phyloP scores from a whole-genome alignment of 2,888 invertebrate genomes.

The Seira musarum region DNA sequence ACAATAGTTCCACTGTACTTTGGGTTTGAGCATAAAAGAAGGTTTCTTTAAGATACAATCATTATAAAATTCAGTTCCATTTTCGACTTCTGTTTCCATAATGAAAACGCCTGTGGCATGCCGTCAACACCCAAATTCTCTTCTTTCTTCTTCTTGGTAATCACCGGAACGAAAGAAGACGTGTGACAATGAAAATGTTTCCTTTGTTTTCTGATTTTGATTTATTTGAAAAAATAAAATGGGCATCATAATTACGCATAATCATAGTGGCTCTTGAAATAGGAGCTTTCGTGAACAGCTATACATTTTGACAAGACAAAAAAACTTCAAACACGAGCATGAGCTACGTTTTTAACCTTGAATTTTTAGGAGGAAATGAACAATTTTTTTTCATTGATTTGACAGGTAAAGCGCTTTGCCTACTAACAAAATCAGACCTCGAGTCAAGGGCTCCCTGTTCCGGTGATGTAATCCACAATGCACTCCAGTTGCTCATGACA shows the following conservation, averaged over 20 bases:
- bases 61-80: too few relatives aligned
- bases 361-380: neutral
- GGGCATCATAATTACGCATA: constrained; percentile 2
- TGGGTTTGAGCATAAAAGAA: too few relatives aligned
- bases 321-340: neutral
- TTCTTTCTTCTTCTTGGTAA: constrained; percentile 19
- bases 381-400: constrained; percentile 19
- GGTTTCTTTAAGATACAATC: too few relatives aligned
- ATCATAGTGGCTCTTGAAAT: too few relatives aligned
- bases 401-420: constrained; percentile 89
- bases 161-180: constrained; percentile 37
- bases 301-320: neutral
- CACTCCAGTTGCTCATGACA: constrained; percentile 85
- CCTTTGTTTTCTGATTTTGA: neutral
- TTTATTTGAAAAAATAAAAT: neutral
- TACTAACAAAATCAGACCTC: constrained; percentile 90
- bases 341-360: neutral
- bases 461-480: constrained; percentile 95
- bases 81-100: too few relatives aligned
- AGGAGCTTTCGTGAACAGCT: too few relatives aligned
- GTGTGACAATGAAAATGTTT: constrained; percentile 39
- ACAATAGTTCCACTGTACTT: too few relatives aligned
- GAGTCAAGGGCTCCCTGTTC: constrained; percentile 93
- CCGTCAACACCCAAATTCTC: constrained; percentile 49
- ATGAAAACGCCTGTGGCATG: too few relatives aligned